phyloP scores from a whole-genome alignment of 2,888 invertebrate genomes.

The Griposia aprilina region DNA sequence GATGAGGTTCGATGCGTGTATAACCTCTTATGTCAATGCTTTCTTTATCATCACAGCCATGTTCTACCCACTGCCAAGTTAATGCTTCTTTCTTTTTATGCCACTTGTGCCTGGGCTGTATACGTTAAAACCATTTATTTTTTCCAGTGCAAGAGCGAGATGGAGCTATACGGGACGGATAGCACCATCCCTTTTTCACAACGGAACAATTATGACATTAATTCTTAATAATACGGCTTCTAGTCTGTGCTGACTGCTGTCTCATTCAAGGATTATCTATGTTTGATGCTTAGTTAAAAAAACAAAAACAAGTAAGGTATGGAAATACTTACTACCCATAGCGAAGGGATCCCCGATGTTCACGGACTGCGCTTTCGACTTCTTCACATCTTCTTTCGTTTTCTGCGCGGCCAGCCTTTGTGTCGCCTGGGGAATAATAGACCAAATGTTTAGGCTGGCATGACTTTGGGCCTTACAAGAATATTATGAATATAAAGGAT shows the following conservation, averaged over 20 bases:
- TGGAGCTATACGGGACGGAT: neutral
- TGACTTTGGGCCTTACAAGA: neutral
- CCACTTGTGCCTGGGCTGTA: too few species aligned
- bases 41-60: neutral
- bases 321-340: slow-evolving; percentile 77
- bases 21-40: neutral
- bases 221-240: neutral
- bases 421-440: slow-evolving; percentile 91
- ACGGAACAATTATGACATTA: too few species aligned
- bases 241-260: neutral
- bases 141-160: neutral
- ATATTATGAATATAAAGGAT: neutral
- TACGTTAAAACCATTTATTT: neutral
- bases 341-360: slow-evolving; percentile 90
- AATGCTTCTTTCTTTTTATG: neutral
- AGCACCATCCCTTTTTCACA: neutral
- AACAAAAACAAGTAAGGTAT: neutral
- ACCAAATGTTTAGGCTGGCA: too few species aligned
- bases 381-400: slow-evolving; percentile 96
- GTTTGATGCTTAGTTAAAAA: neutral
- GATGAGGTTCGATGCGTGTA: neutral
- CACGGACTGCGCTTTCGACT: slow-evolving; percentile 92
- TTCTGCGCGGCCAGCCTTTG: slow-evolving; percentile 97
- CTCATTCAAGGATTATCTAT: neutral
- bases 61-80: neutral